Evolutionary conservation across 2,113 vertebrate species (phyloP), one percentile per base, ranked within the genome.

Genomic region (Rhineura floridana): DNA sequence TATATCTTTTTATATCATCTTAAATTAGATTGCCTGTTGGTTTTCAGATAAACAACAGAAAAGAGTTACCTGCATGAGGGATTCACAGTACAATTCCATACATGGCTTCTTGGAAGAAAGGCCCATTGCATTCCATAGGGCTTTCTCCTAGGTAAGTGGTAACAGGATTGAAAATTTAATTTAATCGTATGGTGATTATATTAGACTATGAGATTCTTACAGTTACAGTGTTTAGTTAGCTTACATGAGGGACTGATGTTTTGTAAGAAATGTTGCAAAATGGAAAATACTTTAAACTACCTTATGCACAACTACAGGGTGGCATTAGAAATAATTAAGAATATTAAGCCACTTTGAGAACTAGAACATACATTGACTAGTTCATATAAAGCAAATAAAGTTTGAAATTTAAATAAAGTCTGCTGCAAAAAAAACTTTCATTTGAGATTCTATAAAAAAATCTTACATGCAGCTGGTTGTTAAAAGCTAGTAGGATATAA

Each of bases 191-290:
- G 19, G 89, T 93, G 95, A 92, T 94, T 94, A 89, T 73, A 55
- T 69, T 77, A 76, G 87, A 88, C 88, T 90, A 94, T 44, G 67
- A 39, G 88, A 88, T 93, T 93, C 85, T 94, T 93, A 90, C 52
- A 94, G 91, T 93, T 91, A 94, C 95, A 95, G 89, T 25, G 90
- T 84, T 91, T 84, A 92, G 85, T 19, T 91, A 90, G 93, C 89
- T 92, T 94, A 17, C 91, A 93, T 39, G 17, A 63, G 80, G 80
- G 75, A 90, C 92, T 81, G 92, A 85, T 91, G 91, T 76, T 93
- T 92, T 72, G 86, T 93, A 89, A 90, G 0, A 1, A 91, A 77
- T 6, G 42, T 83, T 94, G 52, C 67, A 63, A 1, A 4, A 12
- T 86, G 67, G 88, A 93, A 89, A 83, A 85, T 67, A 55, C 79